Percentiles rank a stretch among this genome's conserved stretches.
Evolutionary conservation across 2,113 vertebrate species (phyloP).

Genomic region (Oceanites oceanicus): DNA sequence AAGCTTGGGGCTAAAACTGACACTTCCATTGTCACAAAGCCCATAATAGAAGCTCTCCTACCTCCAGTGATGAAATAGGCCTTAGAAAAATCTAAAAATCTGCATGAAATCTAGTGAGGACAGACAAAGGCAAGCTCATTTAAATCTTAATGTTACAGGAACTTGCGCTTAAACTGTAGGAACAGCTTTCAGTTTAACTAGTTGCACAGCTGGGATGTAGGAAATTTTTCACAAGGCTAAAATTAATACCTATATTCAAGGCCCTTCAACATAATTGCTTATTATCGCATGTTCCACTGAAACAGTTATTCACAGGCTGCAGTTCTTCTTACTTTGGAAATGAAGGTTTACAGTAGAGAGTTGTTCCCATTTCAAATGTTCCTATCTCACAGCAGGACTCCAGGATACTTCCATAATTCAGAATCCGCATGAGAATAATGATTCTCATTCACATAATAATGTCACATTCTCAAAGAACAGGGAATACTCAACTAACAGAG

Average conservation of each 20-base stretch:
- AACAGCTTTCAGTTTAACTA: neutral
- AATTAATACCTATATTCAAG: neutral
- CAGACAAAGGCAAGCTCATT: neutral
- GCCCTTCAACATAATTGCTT: neutral
- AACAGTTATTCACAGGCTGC: neutral
- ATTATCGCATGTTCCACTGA: neutral
- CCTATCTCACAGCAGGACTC: neutral
- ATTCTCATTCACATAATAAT: too few relatives aligned
- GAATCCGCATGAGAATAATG: neutral
- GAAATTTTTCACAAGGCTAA: neutral
- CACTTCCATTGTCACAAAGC: neutral
- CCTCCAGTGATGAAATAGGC: neutral
- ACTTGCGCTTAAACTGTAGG: neutral
- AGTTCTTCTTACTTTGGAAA: neutral
- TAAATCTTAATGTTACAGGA: neutral
- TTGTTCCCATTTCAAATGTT: constrained; percentile 15
- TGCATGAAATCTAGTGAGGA: neutral
- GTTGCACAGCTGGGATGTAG: neutral
- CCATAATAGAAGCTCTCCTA: neutral
- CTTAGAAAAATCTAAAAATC: neutral
- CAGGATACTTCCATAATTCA: neutral
- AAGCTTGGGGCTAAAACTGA: neutral
- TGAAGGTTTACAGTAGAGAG: neutral
- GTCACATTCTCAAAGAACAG: neutral
- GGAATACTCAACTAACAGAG: neutral